A percentile compares a stretch with the other conserved stretches of the same genome.
phyloP scores from a whole-genome alignment of 2,888 invertebrate species.

The Lasioglossum lativentre region DNA sequence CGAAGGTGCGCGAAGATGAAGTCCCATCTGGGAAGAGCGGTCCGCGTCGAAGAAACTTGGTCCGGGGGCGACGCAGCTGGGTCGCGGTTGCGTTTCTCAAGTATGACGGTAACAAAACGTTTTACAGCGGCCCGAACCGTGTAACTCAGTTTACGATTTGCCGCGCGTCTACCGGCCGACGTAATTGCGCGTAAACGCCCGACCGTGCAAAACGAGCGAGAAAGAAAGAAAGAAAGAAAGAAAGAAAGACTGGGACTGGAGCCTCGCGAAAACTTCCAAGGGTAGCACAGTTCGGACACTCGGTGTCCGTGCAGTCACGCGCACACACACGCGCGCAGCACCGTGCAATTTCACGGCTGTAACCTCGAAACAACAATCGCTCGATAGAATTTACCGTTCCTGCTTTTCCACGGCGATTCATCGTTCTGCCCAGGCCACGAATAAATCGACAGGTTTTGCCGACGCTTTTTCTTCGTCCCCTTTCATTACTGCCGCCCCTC shows the following conservation, averaged over 20 bases:
- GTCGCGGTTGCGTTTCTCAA: neutral
- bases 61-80: neutral
- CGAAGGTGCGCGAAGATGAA: neutral
- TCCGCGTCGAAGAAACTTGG: neutral
- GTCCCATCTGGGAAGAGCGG: neutral
- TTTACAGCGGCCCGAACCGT: slow-evolving; percentile 10
- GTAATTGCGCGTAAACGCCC: slow-evolving; percentile 41
- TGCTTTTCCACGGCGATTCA: neutral
- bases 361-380: slow-evolving; percentile 42
- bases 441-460: neutral
- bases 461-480: neutral
- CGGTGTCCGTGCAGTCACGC: slow-evolving; percentile 10
- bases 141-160: slow-evolving; percentile 29
- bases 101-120: slow-evolving; percentile 35
- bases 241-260: neutral
- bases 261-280: slow-evolving; percentile 4
- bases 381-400: slow-evolving; percentile 22
- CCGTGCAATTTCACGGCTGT: slow-evolving; percentile 47
- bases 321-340: slow-evolving; percentile 17
- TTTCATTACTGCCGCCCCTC: neutral
- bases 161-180: slow-evolving; percentile 16
- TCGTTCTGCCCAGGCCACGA: neutral
- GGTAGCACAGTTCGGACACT: slow-evolving; percentile 22
- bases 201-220: neutral
- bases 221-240: neutral